These are phyloP conservation scores for Amia ocellicauda DNA, from an alignment of 2,113 vertebrate species.

Conservation along the genomic window DNA sequence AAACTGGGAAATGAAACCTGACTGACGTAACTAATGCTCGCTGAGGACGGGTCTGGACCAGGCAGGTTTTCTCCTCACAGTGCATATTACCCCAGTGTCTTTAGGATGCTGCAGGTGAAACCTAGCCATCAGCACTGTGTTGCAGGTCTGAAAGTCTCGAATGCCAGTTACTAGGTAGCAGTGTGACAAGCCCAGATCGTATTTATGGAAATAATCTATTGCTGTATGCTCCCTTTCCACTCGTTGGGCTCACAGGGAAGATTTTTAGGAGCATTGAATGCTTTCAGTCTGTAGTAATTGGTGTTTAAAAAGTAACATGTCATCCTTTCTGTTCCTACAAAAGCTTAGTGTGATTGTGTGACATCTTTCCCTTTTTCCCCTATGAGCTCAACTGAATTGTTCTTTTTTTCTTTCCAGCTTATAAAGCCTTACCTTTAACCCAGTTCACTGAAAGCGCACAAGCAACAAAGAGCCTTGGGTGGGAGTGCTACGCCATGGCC, in stretches of 20 bases:
- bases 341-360: not conserved
- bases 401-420: slow-evolving; percentile 2
- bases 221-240: not conserved
- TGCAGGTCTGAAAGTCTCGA: too few relatives aligned
- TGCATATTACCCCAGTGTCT: not conserved
- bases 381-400: not conserved
- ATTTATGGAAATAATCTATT: not conserved
- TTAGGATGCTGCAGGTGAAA: too few relatives aligned
- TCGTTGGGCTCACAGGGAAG: not conserved
- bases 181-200: not conserved
- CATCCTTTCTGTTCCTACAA: not conserved
- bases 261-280: not conserved
- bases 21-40: not conserved
- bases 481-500: not conserved
- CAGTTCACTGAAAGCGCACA: slow-evolving; percentile 14
- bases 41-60: not conserved
- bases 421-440: slow-evolving; percentile 44
- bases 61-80: not conserved
- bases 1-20: not conserved
- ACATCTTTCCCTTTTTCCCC: not conserved
- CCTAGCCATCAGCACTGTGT: too few relatives aligned
- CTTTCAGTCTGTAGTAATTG: not conserved
- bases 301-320: not conserved
- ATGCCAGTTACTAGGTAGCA: too few relatives aligned
- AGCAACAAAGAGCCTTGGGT: not conserved